phyloP scores from a whole-genome alignment of 2,888 invertebrate genomes.

The Noctua janthe region DNA sequence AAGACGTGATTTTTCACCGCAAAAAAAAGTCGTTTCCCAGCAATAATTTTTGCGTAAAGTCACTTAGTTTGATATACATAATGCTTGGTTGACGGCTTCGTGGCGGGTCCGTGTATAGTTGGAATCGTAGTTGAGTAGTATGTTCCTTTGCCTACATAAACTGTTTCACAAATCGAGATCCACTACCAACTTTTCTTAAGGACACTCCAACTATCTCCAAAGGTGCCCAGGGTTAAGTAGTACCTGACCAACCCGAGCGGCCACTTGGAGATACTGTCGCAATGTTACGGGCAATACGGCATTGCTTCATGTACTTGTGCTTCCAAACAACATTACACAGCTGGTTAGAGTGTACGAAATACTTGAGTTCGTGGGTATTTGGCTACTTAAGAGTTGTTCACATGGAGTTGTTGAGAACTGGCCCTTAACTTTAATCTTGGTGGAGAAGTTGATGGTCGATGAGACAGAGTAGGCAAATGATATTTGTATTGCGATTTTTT shows the following conservation, averaged over 20 bases:
- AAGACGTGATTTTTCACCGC: too few species aligned
- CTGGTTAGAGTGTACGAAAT: conserved; percentile 23
- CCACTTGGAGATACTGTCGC: conserved; percentile 35
- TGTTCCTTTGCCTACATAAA: neutral
- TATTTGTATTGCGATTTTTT: neutral
- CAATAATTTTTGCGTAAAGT: too few species aligned
- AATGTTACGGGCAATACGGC: conserved; percentile 34
- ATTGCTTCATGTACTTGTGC: conserved; percentile 38
- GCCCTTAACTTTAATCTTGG: neutral
- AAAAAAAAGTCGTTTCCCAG: too few species aligned
- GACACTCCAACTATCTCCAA: neutral
- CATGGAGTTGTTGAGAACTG: neutral
- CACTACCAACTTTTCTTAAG: neutral
- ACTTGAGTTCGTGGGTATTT: neutral
- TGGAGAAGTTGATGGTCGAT: neutral
- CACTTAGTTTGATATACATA: too few species aligned
- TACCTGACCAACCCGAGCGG: neutral
- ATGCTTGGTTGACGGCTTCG: too few species aligned
- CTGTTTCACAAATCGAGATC: neutral
- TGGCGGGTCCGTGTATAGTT: too few species aligned
- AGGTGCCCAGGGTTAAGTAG: neutral
- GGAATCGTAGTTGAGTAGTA: neutral
- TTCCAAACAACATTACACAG: conserved; percentile 31
- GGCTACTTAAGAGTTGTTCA: conserved; percentile 1
- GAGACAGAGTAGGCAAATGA: neutral